Evolutionary conservation across 1,140 invertebrate genomes (phyloP), one percentile per base, ranked within the genome.

Genomic region (Marisa cornuarietis): DNA sequence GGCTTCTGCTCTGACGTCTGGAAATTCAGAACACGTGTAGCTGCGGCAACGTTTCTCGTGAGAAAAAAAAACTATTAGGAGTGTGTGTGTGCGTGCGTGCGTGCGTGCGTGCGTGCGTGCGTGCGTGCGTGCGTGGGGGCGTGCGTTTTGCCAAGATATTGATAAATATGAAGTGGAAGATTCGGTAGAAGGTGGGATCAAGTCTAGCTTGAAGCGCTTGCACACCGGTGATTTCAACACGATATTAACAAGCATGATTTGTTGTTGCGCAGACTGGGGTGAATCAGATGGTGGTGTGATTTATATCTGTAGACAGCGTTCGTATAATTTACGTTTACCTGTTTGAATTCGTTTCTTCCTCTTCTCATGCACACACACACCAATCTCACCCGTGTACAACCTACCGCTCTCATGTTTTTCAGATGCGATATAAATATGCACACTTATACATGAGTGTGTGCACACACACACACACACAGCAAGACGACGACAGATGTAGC

Each of bases 11-110:
- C 54, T 54, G 6, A n/a, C 0, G 22, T 14, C n/a, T 22, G 49
- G 49, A 73, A 52, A 54, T 54, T 73, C 71, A 51, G 52, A 73
- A 49, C 71, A 73, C 14, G 54, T 73, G 71, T 52, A 42, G 31
- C 31, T 18, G n/a, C 26, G 6, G 26, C 65, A 11, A 68, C 22
- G 13, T 68, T 68, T 68, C 54, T 68, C 65, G 65, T 68, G 65
- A 68, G 65, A 68, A 10, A 68, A 31, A 68, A 63, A 63, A 20
- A n/a, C 3, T 63, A n/a, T 2, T 63, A n/a, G 18, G 62, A 2
- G 62, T 63, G 3, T 63, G 62, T 63, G 62, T 63, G 62, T 63
- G 62, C 7, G 62, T 5, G 62, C n/a, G 62, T 4, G 62, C n/a
- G 4, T 7, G 62, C 7, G 62, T 7, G 10, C 13, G 65, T 68